Conservation (phyloP, 2,888 invertebrate species). For the Drosophila atroscutellata region DNA sequence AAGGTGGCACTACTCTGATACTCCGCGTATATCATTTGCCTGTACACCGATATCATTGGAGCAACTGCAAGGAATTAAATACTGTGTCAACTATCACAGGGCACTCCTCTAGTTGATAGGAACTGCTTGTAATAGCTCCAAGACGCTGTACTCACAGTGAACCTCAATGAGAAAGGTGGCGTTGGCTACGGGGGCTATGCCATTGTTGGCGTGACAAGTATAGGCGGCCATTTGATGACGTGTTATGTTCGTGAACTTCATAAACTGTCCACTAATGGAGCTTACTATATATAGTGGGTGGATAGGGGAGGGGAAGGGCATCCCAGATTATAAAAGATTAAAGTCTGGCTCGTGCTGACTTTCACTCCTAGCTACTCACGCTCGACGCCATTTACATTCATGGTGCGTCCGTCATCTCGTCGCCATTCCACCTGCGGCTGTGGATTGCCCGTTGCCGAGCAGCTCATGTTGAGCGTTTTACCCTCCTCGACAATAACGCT, state of each 20-base stretch:
- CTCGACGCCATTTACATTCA: conserved; percentile 88
- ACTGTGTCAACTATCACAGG: not conserved
- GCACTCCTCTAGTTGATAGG: not conserved
- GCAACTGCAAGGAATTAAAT: conserved; percentile 88
- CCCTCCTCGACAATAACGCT: conserved; percentile 92
- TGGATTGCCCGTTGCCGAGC: conserved; percentile 92
- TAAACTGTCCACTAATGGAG: conserved; percentile 90
- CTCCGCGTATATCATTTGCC: conserved; percentile 90
- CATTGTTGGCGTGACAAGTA: conserved; percentile 92
- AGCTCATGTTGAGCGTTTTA: conserved; percentile 92
- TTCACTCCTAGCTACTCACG: conserved; percentile 84
- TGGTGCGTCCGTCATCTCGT: conserved; percentile 88
- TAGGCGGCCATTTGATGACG: conserved; percentile 91
- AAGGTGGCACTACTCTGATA: conserved; percentile 89
- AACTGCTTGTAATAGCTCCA: not conserved
- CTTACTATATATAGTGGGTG: conserved; percentile 86
- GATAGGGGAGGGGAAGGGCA: conserved; percentile 24
- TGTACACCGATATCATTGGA: conserved; percentile 92
- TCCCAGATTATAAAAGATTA: not conserved
- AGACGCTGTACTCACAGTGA: conserved; percentile 90
- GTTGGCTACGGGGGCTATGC: conserved; percentile 92
- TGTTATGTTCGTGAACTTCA: conserved; percentile 91
- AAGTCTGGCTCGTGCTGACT: not conserved
- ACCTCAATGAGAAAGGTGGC: conserved; percentile 94
- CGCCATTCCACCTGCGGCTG: conserved; percentile 92